phyloP scores from a whole-genome alignment of 1,140 invertebrate genomes.

The Scaptomyza hsui region DNA sequence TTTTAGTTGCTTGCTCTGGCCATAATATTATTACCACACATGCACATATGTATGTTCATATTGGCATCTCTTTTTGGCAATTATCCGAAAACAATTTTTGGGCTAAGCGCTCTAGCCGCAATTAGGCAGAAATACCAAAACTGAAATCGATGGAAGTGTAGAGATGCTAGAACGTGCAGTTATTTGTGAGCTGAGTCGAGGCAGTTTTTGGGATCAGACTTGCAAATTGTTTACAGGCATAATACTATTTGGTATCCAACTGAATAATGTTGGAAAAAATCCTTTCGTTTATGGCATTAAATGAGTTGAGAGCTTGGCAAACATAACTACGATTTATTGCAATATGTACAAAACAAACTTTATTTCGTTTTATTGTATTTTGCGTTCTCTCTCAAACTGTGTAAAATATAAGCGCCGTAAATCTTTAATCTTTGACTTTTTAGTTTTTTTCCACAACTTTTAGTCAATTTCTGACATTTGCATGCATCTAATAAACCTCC shows the following conservation, averaged over 20 bases:
- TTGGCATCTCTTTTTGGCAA: slow-evolving; percentile 36
- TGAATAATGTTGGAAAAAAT: slow-evolving; percentile 7
- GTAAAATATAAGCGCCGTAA: neutral
- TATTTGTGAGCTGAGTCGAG: slow-evolving; percentile 29
- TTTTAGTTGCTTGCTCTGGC: slow-evolving; percentile 32
- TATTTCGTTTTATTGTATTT: neutral
- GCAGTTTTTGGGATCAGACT: neutral
- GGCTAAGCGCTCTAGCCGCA: slow-evolving; percentile 52
- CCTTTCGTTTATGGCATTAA: slow-evolving; percentile 12
- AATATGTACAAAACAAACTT: neutral
- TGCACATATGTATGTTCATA: slow-evolving; percentile 6
- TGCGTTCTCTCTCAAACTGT: neutral
- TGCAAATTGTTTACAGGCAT: neutral
- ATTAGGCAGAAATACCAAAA: slow-evolving; percentile 44
- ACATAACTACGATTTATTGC: neutral
- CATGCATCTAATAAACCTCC: slow-evolving; percentile 31
- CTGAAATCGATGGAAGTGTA: slow-evolving; percentile 18
- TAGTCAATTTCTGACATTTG: neutral
- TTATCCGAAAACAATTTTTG: slow-evolving; percentile 51
- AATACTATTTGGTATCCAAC: slow-evolving; percentile 2
- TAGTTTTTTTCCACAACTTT: neutral
- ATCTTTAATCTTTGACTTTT: neutral
- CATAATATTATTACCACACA: slow-evolving; percentile 50
- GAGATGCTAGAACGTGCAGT: slow-evolving; percentile 32
- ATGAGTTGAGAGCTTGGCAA: neutral